Base-by-base conservation (phyloP, 2,113 vertebrate genomes). In the Marmota flaviventris region DNA sequence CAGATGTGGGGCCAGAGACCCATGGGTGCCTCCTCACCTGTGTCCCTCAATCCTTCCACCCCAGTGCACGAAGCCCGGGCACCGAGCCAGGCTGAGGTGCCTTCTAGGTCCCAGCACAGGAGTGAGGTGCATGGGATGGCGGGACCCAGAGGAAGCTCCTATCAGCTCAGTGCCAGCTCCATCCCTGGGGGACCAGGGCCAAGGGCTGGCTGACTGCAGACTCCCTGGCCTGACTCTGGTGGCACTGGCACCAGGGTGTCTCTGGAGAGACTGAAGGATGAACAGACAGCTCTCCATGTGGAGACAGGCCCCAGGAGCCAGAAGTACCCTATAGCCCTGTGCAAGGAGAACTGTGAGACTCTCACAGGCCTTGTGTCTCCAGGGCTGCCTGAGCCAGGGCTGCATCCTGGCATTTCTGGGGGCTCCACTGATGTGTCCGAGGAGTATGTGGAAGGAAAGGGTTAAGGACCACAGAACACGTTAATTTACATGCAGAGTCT, bases 401-500 rank as follows among this genome's bases (percentile, higher is more conserved):
- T 32, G 45, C 9, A 0, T 16, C 70, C 75, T 39, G 58, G 25
- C 11, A 0, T 37, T 13, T 32, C 9, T 1, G 14, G 17, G 39
- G 72, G 82, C 0, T 9, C 22, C 48, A 1, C 4, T 20, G n/a
- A 56, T 8, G 7, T 2, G 76, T 18, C n/a, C 13, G 0, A 56
- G 58, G 25, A 4, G 20, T 18, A 73, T 0, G 2, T 63, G 69
- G 72, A 48, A 93, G 2, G n/a, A 73, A 65, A 96, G 95, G 96
- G 97, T 18, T 78, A 85, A 96, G 69, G 14, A 87, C 37, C 37
- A 8, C 24, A 1, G 32, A 93, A 11, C 48, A 87, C 88, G 90
- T 67, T 96, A 67, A 81, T 97, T 96, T 97, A 85, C 82, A 39
- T 85, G 39, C 51, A 82, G 81, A 73, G 45, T 45, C 65, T 94